A percentile compares a stretch with the other conserved stretches of the same genome.
Conservation (phyloP, 2,888 invertebrate genomes). For the Tetranychus piercei region DNA sequence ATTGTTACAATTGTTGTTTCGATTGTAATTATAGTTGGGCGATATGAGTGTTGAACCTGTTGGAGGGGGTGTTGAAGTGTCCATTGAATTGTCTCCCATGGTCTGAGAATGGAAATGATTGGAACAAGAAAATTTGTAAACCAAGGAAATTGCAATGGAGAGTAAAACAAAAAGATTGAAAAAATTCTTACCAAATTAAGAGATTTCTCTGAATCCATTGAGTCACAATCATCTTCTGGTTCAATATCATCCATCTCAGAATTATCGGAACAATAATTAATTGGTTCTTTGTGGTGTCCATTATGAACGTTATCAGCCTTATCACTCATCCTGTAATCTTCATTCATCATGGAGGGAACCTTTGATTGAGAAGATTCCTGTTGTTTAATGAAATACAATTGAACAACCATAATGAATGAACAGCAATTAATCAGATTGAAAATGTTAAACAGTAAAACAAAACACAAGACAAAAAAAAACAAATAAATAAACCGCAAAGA, state of each 20-base stretch:
- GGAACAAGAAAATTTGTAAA: too few relatives aligned
- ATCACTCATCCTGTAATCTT: neutral
- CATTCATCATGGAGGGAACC: neutral
- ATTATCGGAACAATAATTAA: constrained; percentile 3
- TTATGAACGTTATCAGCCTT: constrained; percentile 2
- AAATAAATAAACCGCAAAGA: too few relatives aligned
- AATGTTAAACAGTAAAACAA: too few relatives aligned
- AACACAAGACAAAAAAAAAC: too few relatives aligned
- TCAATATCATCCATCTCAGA: constrained; percentile 8
- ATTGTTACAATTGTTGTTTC: neutral
- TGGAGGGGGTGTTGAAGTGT: neutral
- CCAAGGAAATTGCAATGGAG: too few relatives aligned
- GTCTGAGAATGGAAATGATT: neutral
- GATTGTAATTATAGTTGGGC: neutral
- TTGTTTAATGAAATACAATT: too few relatives aligned
- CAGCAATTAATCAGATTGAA: neutral
- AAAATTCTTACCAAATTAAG: constrained; percentile 6
- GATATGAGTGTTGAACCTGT: neutral
- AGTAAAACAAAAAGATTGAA: neutral
- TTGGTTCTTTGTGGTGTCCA: constrained; percentile 3
- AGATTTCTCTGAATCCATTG: constrained; percentile 10
- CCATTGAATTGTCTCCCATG: constrained; percentile 5
- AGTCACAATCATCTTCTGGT: constrained; percentile 7
- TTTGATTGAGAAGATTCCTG: neutral
- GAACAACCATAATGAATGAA: neutral